A percentile compares a stretch with the other conserved stretches of the same genome.
Evolutionary conservation across 2,113 vertebrate species (phyloP).

Genomic region (Heterocephalus glaber): DNA sequence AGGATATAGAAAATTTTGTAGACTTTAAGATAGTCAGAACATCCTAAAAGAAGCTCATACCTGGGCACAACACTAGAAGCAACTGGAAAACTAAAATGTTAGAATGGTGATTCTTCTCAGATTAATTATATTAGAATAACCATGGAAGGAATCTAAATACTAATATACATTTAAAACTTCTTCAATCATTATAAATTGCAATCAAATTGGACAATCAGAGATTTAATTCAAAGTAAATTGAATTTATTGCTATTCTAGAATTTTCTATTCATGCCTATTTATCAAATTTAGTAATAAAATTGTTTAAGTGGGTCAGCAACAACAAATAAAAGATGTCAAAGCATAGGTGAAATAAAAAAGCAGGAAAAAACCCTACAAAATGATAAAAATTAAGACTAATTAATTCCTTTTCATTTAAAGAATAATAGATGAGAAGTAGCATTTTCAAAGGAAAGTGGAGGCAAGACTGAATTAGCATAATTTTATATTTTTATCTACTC

Average conservation of each 20-base stretch:
- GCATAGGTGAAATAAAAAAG: not conserved
- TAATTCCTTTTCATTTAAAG: not conserved
- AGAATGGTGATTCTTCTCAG: not conserved
- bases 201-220: not conserved
- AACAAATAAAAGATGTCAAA: not conserved
- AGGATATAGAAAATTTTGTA: not conserved
- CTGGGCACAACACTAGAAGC: not conserved
- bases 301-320: not conserved
- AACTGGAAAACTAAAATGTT: not conserved
- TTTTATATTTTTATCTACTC: conserved; percentile 31
- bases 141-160: not conserved
- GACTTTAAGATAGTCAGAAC: not conserved
- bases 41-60: not conserved
- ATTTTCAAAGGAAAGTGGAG: not conserved
- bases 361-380: not conserved
- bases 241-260: not conserved
- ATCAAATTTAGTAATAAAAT: not conserved
- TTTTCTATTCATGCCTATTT: not conserved
- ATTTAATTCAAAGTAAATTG: not conserved
- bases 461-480: not conserved
- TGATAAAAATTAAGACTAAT: not conserved
- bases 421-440: not conserved
- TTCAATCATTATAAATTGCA: not conserved
- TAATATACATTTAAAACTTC: not conserved
- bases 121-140: not conserved